Evolutionary conservation across 2,797 vertebrate species (phyloP).

Genomic region (Acanthis flammea): DNA sequence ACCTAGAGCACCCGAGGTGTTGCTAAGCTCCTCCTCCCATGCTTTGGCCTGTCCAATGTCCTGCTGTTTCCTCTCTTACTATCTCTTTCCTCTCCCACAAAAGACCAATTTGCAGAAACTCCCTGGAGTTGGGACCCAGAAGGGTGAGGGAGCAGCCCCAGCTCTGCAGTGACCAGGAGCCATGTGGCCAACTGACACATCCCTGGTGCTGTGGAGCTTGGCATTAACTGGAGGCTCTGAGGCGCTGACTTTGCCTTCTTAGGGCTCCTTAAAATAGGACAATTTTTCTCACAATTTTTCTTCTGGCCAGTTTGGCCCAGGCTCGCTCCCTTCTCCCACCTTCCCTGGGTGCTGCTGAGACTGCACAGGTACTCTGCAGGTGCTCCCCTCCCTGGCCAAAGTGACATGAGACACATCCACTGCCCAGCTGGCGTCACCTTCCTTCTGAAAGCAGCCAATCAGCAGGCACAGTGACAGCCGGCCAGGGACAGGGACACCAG

Average conservation of each 20-base stretch:
- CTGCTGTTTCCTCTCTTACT: not conserved
- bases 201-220: not conserved
- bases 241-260: not conserved
- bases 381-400: not conserved
- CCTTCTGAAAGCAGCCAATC: not conserved
- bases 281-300: not conserved
- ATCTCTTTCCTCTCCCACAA: not conserved
- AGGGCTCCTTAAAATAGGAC: not conserved
- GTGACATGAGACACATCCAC: not conserved
- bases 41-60: not conserved
- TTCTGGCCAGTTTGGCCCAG: not conserved
- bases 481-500: not conserved
- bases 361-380: not conserved
- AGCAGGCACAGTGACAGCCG: not conserved
- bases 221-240: not conserved
- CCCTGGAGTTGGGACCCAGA: not conserved
- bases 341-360: not conserved
- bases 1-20: not conserved
- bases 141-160: not conserved
- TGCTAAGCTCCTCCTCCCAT: not conserved
- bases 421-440: fast-evolving
- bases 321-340: not conserved
- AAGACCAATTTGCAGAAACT: not conserved
- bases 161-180: not conserved
- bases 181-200: not conserved